Conservation (phyloP, 2,113 vertebrate genomes). For the Pipra filicauda region DNA sequence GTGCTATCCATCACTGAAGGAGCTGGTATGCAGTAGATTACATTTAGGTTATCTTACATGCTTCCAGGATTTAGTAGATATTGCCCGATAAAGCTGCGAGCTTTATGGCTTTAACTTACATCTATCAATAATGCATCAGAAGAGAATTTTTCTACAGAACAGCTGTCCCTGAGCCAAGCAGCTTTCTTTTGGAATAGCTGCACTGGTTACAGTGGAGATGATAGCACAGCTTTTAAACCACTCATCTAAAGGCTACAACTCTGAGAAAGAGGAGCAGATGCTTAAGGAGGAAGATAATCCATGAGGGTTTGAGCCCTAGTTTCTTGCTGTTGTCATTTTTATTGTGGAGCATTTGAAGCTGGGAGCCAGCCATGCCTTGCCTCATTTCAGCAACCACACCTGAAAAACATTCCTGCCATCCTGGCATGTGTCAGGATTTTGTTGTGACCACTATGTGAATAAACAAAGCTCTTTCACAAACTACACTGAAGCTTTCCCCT, state of each 20-base stretch:
- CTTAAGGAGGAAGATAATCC: not conserved
- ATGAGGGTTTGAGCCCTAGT: not conserved
- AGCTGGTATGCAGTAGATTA: constrained; percentile 58
- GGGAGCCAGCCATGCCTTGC: not conserved
- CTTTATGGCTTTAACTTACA: constrained; percentile 64
- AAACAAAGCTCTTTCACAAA: not conserved
- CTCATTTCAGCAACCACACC: not conserved
- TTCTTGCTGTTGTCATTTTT: not conserved
- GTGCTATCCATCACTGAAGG: constrained; percentile 68
- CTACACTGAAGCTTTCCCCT: not conserved
- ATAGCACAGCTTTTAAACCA: not conserved
- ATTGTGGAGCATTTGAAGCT: not conserved
- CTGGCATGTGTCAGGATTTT: not conserved
- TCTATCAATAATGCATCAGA: constrained; percentile 72
- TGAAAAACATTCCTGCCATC: not conserved
- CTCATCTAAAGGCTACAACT: constrained; percentile 1
- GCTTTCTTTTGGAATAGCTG: constrained; percentile 34
- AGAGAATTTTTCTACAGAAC: constrained; percentile 48
- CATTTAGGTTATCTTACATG: constrained; percentile 47
- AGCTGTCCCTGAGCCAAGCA: constrained; percentile 51
- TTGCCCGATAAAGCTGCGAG: constrained; percentile 46
- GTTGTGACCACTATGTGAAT: not conserved
- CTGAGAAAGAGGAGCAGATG: not conserved
- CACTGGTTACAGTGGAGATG: not conserved
- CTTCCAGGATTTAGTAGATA: constrained; percentile 63